These are phyloP conservation scores for Andrena praecox DNA, from an alignment of 2,888 invertebrate species.

Conservation along the genomic window DNA sequence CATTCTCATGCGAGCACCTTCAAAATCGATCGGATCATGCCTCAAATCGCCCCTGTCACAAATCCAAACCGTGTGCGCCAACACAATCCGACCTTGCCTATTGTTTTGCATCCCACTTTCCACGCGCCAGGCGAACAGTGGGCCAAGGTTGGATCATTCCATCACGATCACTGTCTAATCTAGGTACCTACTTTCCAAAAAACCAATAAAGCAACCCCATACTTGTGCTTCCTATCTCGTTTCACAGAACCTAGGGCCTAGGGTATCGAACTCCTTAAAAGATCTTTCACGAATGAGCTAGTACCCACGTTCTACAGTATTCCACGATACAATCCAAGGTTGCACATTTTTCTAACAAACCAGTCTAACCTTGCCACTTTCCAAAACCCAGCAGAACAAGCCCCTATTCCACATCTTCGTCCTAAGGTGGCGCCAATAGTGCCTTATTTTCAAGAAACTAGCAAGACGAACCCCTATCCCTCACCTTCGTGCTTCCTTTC, in stretches of 20 bases:
- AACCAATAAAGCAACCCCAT: background rate
- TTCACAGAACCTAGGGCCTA: background rate
- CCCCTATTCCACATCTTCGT: background rate
- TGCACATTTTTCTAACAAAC: no score
- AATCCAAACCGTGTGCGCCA: slow-evolving; percentile 16
- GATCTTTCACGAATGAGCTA: background rate
- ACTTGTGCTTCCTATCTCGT: background rate
- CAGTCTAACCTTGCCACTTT: no score
- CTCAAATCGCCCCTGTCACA: slow-evolving; percentile 10
- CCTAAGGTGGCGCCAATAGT: slow-evolving; percentile 20
- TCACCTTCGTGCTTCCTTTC: background rate
- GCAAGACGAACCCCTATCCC: background rate
- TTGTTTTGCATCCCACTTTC: slow-evolving; percentile 54
- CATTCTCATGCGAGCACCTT: background rate
- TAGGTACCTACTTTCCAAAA: background rate
- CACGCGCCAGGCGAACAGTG: background rate
- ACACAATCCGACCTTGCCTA: slow-evolving; percentile 37
- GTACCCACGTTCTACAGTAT: background rate
- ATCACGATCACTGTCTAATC: no score
- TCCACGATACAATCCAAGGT: background rate
- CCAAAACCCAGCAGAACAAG: background rate
- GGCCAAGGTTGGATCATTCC: slow-evolving; percentile 18
- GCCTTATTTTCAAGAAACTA: background rate
- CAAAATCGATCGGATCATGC: background rate
- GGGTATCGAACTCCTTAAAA: background rate